phyloP scores from a whole-genome alignment of 2,888 invertebrate species.

The Neoaliturus tenellus region DNA sequence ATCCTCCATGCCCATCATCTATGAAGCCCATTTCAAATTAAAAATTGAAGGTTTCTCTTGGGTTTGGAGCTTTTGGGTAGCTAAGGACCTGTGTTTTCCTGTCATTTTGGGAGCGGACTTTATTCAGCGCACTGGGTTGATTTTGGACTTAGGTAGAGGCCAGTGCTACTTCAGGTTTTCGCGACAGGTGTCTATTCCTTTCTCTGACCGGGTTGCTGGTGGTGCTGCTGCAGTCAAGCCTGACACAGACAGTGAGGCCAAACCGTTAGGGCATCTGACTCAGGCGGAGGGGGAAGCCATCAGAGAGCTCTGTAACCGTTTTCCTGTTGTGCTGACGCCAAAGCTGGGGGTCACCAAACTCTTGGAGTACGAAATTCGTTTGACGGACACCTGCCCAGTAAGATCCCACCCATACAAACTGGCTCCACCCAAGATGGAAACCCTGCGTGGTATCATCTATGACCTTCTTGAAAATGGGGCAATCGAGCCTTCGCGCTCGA shows the following conservation, averaged over 20 bases:
- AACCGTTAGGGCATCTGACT: background rate
- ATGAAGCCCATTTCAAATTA: constrained; percentile 2
- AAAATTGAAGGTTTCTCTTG: constrained; percentile 23
- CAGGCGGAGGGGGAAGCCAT: background rate
- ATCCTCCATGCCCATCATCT: background rate
- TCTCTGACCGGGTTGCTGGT: background rate
- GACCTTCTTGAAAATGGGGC: background rate
- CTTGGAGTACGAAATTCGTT: background rate
- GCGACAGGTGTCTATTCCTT: background rate
- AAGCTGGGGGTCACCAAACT: constrained; percentile 5
- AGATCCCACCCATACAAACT: constrained; percentile 29
- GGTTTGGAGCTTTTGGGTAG: constrained; percentile 16
- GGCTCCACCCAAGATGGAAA: constrained; percentile 40
- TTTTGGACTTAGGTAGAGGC: background rate
- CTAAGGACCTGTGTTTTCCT: background rate
- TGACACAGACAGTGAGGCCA: background rate
- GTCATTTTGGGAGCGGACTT: constrained; percentile 17
- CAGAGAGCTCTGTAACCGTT: background rate
- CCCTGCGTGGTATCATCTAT: constrained; percentile 10
- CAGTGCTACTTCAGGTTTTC: background rate
- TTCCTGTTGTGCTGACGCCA: constrained; percentile 4
- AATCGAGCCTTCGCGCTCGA: constrained; percentile 50
- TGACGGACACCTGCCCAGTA: constrained; percentile 8
- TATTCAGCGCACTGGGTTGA: background rate
- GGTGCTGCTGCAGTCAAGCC: background rate